Evolutionary conservation across 1,140 invertebrate genomes (phyloP), one percentile per base, ranked within the genome.

Genomic region (Mactra quadrangularis): DNA sequence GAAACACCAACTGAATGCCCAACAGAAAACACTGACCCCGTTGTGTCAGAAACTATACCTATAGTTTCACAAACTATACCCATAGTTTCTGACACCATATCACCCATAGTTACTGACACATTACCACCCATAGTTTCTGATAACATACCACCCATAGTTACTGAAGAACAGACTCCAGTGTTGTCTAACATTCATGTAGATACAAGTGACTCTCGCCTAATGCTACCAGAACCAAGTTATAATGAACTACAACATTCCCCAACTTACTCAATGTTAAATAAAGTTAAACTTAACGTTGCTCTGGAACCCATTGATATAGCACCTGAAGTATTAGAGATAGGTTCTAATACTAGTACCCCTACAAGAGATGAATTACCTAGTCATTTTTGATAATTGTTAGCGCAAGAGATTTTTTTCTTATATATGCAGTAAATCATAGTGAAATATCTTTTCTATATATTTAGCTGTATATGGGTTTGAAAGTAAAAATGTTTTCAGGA

Each of bases 261-360:
- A 13, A 62, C 55, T 25, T 76, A 62, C 59, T 76, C 74, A 19
- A 41, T 57, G 47, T 29, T 81, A 25, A 81, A 52, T 31, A 47
- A 53, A 25, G 60, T 68, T 2, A 70, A 71, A 13, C 31, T 66
- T n/a, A 64, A 29, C 22, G 60, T 60, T 29, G 41, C 35, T 22
- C 31, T 4, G 4, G 47, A 60, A 27, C 19, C 52, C 11, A 19
- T 52, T 1, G 77, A 81, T n/a, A 81, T 81, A 17, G 71, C 27
- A 27, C 60, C 29, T 19, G 77, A 81, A 45, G 66, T 81, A 9
- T 33, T 81, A 9, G 77, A 81, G 33, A 81, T 81, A 0, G 62
- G 64, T n/a, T 81, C 77, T 25, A 81, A 81, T 71, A 66, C 77
- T 25, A 81, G 77, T 33, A 81, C 77, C 7, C 77, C 77, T 45